Percentiles rank a stretch among this genome's conserved stretches.
These are phyloP conservation scores for Dromius quadrimaculatus DNA, from an alignment of 2,888 invertebrate genomes.

Conservation along the genomic window DNA sequence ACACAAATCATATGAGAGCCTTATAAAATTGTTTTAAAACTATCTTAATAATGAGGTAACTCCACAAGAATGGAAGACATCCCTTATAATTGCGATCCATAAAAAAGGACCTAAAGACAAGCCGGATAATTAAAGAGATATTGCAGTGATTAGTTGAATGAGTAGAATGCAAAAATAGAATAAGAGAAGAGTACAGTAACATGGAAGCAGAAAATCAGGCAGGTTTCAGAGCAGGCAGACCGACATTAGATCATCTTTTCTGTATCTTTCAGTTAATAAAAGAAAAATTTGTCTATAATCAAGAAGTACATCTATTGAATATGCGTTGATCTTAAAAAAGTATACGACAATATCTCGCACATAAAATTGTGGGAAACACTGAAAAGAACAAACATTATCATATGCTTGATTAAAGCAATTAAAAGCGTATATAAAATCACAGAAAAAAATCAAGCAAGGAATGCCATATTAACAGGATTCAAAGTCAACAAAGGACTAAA, in stretches of 20 bases:
- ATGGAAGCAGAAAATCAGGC: slow-evolving; percentile 22
- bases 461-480: no score
- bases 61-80: no score
- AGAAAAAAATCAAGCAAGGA: slow-evolving; percentile 4
- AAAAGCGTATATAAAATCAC: slow-evolving; percentile 18
- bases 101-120: slow-evolving; percentile 9
- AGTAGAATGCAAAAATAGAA: slow-evolving; percentile 5
- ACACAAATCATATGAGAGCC: no score
- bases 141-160: neutral
- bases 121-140: neutral
- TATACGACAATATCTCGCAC: neutral
- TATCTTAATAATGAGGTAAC: no score
- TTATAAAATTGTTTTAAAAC: no score
- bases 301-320: slow-evolving; percentile 11
- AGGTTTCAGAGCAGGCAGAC: slow-evolving; percentile 10
- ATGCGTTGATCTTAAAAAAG: slow-evolving; percentile 1
- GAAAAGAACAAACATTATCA: slow-evolving; percentile 14
- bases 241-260: neutral
- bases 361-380: slow-evolving; percentile 2
- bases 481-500: no score
- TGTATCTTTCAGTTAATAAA: neutral
- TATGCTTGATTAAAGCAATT: slow-evolving; percentile 3
- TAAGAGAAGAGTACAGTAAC: neutral
- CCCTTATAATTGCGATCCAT: no score
- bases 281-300: slow-evolving; percentile 3